phyloP scores from a whole-genome alignment of 2,888 invertebrate species.

The Chymomyza fuscimana region DNA sequence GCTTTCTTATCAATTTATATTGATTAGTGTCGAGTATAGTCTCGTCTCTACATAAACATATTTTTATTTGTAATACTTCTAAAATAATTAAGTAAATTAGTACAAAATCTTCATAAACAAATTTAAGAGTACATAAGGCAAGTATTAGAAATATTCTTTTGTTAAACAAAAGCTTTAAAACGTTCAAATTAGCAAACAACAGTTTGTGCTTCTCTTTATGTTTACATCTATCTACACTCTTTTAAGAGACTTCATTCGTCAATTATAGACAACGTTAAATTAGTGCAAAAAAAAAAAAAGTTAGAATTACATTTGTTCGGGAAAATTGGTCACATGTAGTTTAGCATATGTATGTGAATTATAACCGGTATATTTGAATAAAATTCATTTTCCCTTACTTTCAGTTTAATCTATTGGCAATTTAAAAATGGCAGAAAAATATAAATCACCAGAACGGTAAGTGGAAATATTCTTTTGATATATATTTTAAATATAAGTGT shows the following conservation, averaged over 20 bases:
- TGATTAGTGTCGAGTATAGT: conserved; percentile 24
- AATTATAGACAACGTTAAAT: not conserved
- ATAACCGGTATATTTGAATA: not conserved
- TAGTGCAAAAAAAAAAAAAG: not conserved
- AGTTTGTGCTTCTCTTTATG: not conserved
- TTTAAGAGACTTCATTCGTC: not conserved
- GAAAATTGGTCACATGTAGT: not conserved
- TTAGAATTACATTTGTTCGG: not conserved
- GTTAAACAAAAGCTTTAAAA: too few relatives aligned
- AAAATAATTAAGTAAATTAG: not conserved
- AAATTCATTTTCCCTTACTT: not conserved
- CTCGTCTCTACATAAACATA: not conserved
- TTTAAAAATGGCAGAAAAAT: not conserved
- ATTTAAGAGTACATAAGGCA: not conserved
- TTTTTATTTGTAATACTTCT: conserved; percentile 13
- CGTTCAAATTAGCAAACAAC: not conserved
- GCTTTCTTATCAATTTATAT: conserved; percentile 45
- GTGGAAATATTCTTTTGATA: not conserved
- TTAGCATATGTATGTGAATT: not conserved
- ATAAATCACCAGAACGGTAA: not conserved
- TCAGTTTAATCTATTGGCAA: not conserved
- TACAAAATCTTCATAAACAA: not conserved
- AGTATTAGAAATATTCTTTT: not conserved
- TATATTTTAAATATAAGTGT: not conserved
- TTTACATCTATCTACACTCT: not conserved